phyloP scores from a whole-genome alignment of 2,113 vertebrate genomes.

The Haemorhous mexicanus region DNA sequence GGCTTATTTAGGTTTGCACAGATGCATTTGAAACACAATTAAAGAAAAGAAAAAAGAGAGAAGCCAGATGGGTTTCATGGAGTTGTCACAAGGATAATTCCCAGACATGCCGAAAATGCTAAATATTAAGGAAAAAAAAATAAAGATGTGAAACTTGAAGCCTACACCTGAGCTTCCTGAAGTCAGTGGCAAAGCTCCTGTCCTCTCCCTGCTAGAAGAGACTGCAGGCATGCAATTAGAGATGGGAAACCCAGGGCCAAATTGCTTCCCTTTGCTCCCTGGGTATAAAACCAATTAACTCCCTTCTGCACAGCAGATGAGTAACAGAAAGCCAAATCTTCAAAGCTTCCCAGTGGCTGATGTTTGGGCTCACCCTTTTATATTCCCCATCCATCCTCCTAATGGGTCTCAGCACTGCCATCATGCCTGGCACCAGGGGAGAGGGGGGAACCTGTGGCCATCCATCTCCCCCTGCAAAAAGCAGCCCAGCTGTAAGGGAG shows the following conservation, averaged over 20 bases:
- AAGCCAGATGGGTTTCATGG: conserved; percentile 11
- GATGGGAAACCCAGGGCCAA: not conserved
- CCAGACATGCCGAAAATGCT: not conserved
- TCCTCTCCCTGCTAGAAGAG: not conserved
- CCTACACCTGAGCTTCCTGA: not conserved
- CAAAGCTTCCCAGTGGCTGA: not conserved
- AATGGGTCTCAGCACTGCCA: not conserved
- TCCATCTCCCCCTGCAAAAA: not conserved
- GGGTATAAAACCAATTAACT: not conserved
- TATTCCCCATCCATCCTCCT: not conserved
- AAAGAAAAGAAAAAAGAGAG: not conserved
- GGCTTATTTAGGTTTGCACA: not conserved
- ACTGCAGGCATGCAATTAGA: not conserved
- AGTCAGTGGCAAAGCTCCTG: not conserved
- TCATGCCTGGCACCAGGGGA: not conserved
- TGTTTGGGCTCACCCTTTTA: not conserved
- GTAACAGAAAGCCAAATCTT: not conserved
- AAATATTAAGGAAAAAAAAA: conserved; percentile 14
- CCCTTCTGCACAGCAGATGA: not conserved
- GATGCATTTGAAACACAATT: not conserved
- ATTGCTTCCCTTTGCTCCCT: not conserved
- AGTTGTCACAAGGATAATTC: not conserved
- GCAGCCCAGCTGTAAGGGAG: not conserved
- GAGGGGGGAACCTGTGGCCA: not conserved
- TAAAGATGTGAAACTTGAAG: not conserved